A percentile compares a stretch with the other conserved stretches of the same genome.
Conservation (phyloP, 2,113 vertebrate species). For the Cygnus atratus region DNA sequence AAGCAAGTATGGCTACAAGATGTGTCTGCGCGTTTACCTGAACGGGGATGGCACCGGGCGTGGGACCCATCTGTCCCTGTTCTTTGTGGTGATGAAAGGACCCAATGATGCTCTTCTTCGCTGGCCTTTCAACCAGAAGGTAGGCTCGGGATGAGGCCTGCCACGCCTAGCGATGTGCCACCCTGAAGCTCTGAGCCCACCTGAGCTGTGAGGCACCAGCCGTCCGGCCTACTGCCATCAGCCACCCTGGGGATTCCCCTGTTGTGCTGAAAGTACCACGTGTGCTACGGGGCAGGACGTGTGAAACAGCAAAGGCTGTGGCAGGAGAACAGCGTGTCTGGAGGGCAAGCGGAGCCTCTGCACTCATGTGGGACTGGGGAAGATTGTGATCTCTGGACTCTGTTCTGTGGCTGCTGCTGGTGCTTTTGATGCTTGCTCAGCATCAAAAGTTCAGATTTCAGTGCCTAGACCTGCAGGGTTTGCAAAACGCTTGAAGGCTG, state of each 20-base stretch:
- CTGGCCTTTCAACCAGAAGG: conserved; percentile 98
- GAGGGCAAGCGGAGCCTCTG: not conserved
- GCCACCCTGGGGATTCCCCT: not conserved
- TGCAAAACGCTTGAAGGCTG: fast-evolving
- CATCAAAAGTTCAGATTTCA: not conserved
- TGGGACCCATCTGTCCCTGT: conserved; percentile 90
- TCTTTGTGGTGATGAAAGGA: conserved; percentile 94
- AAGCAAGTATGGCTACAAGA: conserved; percentile 94
- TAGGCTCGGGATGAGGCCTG: conserved; percentile 15
- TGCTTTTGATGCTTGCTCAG: fast-evolving
- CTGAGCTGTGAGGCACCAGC: fast-evolving
- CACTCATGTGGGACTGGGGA: fast-evolving
- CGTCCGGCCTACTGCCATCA: not conserved
- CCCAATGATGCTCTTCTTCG: conserved; percentile 87
- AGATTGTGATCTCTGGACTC: not conserved
- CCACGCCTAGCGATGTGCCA: fast-evolving
- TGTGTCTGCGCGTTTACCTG: conserved; percentile 91
- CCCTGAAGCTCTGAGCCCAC: not conserved
- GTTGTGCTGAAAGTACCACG: fast-evolving
- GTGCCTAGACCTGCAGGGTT: not conserved
- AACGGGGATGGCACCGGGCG: conserved; percentile 92
- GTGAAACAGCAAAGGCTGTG: fast-evolving
- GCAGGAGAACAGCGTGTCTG: not conserved
- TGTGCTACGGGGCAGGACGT: not conserved
- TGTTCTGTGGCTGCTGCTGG: fast-evolving